Evolutionary conservation across 1,140 invertebrate species (phyloP), one percentile per base, ranked within the genome.

Genomic region (Telenomus remus): DNA sequence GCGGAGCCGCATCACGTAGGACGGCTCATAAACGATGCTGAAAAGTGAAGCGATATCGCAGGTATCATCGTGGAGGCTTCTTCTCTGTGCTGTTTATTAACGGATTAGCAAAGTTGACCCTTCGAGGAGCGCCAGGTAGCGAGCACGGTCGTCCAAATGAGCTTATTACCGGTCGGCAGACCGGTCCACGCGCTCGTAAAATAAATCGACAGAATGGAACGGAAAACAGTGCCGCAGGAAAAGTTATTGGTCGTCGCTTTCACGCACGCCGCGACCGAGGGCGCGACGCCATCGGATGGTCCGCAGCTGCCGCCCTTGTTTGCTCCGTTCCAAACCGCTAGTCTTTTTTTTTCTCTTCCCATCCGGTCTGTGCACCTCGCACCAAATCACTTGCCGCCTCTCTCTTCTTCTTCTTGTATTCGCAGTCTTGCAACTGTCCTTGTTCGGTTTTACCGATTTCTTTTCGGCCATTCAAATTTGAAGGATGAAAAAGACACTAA

Each of bases 31-130:
- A 44, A 44, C 12, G 43, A 44, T 12, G 43, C 6, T 44, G 43
- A 44, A 44, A 43, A 44, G 12, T 44, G 13, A 44, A 3, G 8
- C 11, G n/a, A 11, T 44, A 44, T 44, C 43, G 43, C 43, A 12
- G 12, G 43, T 11, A 11, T 13, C 11, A 44, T 44, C 43, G 37
- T 2, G 3, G 9, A 11, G 37, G 1, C 2, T 1, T 39, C 37
- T 14, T 13, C 8, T 13, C 11, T 13, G 7, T 14, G 12, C 11
- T 44, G 43, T 44, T 44, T 44, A 44, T 44, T 44, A 44, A 44
- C 43, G 43, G 43, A 44, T 44, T 44, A 44, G 43, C 11, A 44
- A 44, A 44, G 43, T 44, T 44, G 43, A 44, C 43, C 43, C 43
- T 44, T 44, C 12, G 7, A 12, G 1, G 11, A 13, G 43, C 43